Conservation (phyloP, 2,888 invertebrate genomes). For the Tetrapedia diversipes region DNA sequence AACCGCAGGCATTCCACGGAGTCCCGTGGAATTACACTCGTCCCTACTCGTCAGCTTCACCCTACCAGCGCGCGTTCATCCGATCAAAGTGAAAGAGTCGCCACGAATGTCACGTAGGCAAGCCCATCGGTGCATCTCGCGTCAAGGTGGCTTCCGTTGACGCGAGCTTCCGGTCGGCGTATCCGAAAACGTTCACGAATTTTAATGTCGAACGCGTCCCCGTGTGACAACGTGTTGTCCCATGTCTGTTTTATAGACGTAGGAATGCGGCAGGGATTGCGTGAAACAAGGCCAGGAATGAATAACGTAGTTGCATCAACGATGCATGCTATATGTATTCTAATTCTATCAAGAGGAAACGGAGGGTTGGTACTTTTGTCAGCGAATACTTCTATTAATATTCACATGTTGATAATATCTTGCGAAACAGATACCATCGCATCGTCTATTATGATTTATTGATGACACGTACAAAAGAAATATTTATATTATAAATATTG, state of each 20-base stretch:
- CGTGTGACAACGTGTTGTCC: neutral
- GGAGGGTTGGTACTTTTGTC: too few species aligned
- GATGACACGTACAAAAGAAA: too few species aligned
- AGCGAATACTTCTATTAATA: too few species aligned
- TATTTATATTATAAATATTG: too few species aligned
- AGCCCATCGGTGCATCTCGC: conserved; percentile 48
- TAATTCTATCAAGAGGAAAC: neutral
- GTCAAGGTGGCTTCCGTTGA: conserved; percentile 61
- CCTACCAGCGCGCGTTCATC: conserved; percentile 14
- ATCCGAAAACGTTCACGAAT: conserved; percentile 35
- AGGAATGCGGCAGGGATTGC: conserved; percentile 6
- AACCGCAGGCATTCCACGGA: conserved; percentile 13
- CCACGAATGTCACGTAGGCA: conserved; percentile 52
- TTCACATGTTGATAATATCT: too few species aligned
- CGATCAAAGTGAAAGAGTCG: conserved; percentile 19
- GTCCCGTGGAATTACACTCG: neutral
- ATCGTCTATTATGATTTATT: too few species aligned
- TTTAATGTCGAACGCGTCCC: conserved; percentile 20
- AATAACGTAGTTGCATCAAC: neutral
- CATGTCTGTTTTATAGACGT: neutral
- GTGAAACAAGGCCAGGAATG: conserved; percentile 3
- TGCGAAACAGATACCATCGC: too few species aligned
- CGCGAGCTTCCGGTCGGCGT: conserved; percentile 34
- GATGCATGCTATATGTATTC: neutral
- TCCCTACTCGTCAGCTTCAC: neutral